Conservation (phyloP, 2,888 invertebrate species). For the Lissonota sp. region DNA sequence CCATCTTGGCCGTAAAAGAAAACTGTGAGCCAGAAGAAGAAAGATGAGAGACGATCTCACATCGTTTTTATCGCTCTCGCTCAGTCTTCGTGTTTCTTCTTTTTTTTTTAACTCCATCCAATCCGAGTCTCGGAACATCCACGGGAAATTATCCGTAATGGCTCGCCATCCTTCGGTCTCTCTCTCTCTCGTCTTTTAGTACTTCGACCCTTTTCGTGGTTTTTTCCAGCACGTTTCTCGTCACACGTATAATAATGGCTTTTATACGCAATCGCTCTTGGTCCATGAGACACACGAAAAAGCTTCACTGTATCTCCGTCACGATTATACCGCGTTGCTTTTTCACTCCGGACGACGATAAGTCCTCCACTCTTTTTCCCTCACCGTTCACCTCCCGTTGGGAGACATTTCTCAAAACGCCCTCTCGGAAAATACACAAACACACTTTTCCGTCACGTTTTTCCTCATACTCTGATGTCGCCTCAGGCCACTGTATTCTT, state of each 20-base stretch:
- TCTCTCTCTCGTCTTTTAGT: not conserved
- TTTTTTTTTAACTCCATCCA: slow-evolving; percentile 8
- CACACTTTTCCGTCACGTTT: not conserved
- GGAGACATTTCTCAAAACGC: not conserved
- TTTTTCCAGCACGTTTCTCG: too few relatives aligned
- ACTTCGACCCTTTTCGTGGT: too few relatives aligned
- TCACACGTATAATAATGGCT: too few relatives aligned
- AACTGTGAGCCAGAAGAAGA: not conserved
- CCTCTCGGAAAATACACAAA: slow-evolving; percentile 3
- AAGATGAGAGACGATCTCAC: slow-evolving; percentile 4
- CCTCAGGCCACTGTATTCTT: too few relatives aligned
- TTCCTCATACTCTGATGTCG: not conserved
- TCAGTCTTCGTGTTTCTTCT: slow-evolving; percentile 24
- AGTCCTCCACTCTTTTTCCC: slow-evolving; percentile 1
- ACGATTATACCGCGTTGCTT: slow-evolving; percentile 10
- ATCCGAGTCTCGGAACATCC: slow-evolving; percentile 26
- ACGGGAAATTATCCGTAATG: slow-evolving; percentile 54
- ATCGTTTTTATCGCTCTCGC: slow-evolving; percentile 14
- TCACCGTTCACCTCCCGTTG: not conserved
- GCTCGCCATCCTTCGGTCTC: slow-evolving; percentile 38
- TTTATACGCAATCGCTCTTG: too few relatives aligned
- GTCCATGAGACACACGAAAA: too few relatives aligned
- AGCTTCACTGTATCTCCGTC: not conserved
- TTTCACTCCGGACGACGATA: not conserved
- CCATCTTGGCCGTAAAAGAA: not conserved